Evolutionary conservation across 2,888 invertebrate species (phyloP), one percentile per base, ranked within the genome.

Genomic region (Cactoblastis cactorum): DNA sequence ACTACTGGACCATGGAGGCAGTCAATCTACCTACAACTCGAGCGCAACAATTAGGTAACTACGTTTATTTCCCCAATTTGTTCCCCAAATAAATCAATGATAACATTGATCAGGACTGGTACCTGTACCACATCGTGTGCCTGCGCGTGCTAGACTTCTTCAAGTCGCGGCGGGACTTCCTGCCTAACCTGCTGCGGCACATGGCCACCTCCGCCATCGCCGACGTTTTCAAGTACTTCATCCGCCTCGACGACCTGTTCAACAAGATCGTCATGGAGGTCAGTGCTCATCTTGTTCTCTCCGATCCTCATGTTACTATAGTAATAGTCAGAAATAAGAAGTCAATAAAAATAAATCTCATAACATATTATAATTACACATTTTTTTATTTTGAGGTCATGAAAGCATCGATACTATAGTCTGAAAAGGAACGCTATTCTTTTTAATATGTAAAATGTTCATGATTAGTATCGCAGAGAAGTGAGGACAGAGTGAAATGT

Each of bases 181-280:
- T 98, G 77, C 93, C 95, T 62, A 93, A 95, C 79, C 91, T 98
- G 77, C 91, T 98, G 75, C 93, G 94, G 70, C 98, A 98, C 90
- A 92, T 98, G 74, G 95, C 96, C 71, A 98, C 97, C 45, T 98
- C 98, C 18, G 97, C 98, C 67, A 95, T 98, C 71, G 97, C 97
- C 91, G 98, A 98, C 92, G 92, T 97, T 68, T 93, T 97, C 78
- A 95, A 96, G 84, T 93, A 96, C 77, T 94, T 97, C 80, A 95
- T 95, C 59, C 93, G 95, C 67, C 94, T 97, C 22, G 80, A 80
- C 47, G 82, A 83, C 52, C 73, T 81, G 15, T 85, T 85, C 67
- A 79, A 78, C 57, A 83, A 86, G 63, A 80, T 80, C 50, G 72
- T 87, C 24, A 76, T 85, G 75, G 85, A 87, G 83, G 88, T 86